phyloP scores from a whole-genome alignment of 2,113 vertebrate species.

The Ailuropoda melanoleuca region DNA sequence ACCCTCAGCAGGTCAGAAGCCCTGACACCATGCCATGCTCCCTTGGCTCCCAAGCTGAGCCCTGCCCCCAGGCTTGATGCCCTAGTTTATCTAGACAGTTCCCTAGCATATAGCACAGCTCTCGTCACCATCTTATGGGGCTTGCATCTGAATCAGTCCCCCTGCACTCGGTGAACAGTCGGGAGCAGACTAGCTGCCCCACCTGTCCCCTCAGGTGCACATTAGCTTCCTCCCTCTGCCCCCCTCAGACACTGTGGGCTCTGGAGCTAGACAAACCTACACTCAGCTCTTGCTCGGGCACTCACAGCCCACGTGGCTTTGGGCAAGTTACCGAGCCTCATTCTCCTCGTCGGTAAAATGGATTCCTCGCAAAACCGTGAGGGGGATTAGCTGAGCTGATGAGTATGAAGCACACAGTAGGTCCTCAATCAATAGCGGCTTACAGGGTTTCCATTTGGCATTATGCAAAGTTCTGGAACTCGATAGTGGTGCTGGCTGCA shows the following conservation, averaged over 20 bases:
- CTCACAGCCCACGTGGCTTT: fast-evolving
- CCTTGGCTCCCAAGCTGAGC: neutral
- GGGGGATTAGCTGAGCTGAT: neutral
- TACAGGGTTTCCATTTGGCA: neutral
- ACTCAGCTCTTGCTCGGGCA: neutral
- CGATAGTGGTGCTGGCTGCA: neutral
- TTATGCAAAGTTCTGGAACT: neutral
- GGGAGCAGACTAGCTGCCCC: neutral
- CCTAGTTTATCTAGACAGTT: neutral
- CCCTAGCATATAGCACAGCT: neutral
- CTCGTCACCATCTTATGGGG: neutral
- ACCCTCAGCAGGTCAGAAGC: neutral
- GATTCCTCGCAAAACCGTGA: neutral
- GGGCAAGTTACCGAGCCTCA: neutral
- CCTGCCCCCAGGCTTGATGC: too few species aligned
- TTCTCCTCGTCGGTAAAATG: neutral
- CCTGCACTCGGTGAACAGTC: neutral
- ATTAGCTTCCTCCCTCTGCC: neutral
- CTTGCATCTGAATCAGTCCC: fast-evolving
- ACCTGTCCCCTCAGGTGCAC: too few species aligned
- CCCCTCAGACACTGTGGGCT: neutral
- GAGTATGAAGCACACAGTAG: neutral
- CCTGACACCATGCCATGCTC: neutral
- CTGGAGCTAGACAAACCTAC: neutral
- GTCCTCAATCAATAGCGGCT: neutral